Conservation (phyloP, 2,888 invertebrate genomes). For the Parnassius glacialis region DNA sequence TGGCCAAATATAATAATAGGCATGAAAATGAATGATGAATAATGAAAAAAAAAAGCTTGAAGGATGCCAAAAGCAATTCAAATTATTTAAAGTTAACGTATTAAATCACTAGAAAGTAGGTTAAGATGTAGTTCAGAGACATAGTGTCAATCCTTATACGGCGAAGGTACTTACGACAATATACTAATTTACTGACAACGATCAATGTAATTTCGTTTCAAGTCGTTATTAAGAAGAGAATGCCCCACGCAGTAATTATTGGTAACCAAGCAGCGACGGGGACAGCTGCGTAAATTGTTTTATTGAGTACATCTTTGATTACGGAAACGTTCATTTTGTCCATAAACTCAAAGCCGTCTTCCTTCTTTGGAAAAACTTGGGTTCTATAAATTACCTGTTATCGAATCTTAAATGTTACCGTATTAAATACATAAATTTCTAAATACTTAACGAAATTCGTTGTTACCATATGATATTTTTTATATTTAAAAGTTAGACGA, state of each 20-base stretch:
- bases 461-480: no score
- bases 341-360: slow-evolving; percentile 14
- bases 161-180: not conserved
- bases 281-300: slow-evolving; percentile 21
- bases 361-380: slow-evolving; percentile 13
- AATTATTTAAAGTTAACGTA: no score
- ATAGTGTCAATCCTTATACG: not conserved
- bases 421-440: not conserved
- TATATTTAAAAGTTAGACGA: no score
- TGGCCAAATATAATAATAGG: no score
- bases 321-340: slow-evolving; percentile 21
- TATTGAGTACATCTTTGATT: slow-evolving; percentile 25
- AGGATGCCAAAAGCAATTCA: no score
- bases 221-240: slow-evolving; percentile 4
- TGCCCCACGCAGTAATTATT: slow-evolving; percentile 11
- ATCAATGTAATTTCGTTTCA: slow-evolving; percentile 16
- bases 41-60: no score
- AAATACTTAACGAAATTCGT: no score
- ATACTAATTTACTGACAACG: not conserved
- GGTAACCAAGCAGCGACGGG: not conserved
- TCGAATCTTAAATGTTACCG: slow-evolving; percentile 5
- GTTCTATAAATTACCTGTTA: slow-evolving; percentile 12
- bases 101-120: no score
- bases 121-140: no score
- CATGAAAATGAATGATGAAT: no score